These are phyloP conservation scores for Scolopax rusticola DNA, from an alignment of 2,797 vertebrate genomes.

Conservation along the genomic window DNA sequence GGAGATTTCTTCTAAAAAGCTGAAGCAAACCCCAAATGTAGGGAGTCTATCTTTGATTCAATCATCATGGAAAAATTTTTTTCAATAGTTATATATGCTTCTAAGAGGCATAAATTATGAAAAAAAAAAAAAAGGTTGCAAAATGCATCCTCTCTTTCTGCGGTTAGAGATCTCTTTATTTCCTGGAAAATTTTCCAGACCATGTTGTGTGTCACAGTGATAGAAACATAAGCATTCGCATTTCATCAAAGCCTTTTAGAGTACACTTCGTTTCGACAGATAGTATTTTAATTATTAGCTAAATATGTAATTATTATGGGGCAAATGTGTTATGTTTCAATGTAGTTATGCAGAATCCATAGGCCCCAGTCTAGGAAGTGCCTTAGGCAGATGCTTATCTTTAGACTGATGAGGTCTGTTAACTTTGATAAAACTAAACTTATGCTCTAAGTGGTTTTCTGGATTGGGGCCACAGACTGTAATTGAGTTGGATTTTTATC, in stretches of 20 bases:
- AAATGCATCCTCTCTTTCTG: background rate
- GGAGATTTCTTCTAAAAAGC: background rate
- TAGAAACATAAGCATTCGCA: background rate
- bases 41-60: background rate
- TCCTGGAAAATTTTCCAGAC: background rate
- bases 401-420: constrained; percentile 44
- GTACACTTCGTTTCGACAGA: background rate
- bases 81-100: background rate
- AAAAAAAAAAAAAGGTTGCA: background rate
- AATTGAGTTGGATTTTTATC: constrained; percentile 48
- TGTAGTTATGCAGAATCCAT: background rate
- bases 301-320: background rate
- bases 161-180: background rate
- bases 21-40: background rate
- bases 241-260: background rate
- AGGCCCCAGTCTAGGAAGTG: background rate
- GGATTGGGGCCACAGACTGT: constrained; percentile 33
- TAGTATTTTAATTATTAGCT: background rate
- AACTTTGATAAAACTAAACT: constrained; percentile 52
- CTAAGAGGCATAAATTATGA: background rate
- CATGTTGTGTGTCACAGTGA: background rate
- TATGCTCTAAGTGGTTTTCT: constrained; percentile 59
- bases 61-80: background rate
- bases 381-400: constrained; percentile 55
- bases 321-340: background rate